Conservation (phyloP, 2,113 vertebrate species). For the Murina feae region DNA sequence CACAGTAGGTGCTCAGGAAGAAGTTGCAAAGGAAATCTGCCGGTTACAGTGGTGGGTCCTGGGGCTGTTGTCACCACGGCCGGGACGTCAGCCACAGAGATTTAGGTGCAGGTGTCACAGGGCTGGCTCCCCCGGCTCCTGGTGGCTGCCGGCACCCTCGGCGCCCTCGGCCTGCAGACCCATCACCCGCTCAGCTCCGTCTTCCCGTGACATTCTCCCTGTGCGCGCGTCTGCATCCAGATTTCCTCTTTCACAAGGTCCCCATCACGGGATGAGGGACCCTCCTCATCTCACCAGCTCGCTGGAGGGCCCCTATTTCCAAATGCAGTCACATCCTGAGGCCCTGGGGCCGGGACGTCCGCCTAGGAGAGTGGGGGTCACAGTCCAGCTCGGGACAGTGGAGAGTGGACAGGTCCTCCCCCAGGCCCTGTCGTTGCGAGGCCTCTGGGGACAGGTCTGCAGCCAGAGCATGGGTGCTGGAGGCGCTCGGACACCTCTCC, state of each 20-base stretch:
- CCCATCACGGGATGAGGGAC: rapidly evolving
- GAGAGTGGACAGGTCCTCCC: rapidly evolving
- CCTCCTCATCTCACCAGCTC: rapidly evolving
- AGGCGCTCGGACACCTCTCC: background rate
- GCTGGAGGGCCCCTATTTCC: background rate
- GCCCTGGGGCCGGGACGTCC: background rate
- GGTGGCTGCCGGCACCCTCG: background rate
- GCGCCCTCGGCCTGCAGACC: rapidly evolving
- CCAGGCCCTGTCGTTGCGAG: rapidly evolving
- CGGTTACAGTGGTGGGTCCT: rapidly evolving
- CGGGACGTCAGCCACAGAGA: rapidly evolving
- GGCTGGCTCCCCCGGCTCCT: rapidly evolving
- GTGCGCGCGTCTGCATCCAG: rapidly evolving
- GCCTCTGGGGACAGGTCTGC: background rate
- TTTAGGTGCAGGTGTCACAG: rapidly evolving
- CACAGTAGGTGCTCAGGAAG: rapidly evolving
- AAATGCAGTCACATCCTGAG: rapidly evolving
- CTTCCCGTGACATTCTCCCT: rapidly evolving
- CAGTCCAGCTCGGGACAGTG: rapidly evolving
- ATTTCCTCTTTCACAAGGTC: background rate
- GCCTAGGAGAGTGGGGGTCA: background rate
- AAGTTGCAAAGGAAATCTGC: rapidly evolving
- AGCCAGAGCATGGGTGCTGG: background rate
- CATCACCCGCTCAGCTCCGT: rapidly evolving
- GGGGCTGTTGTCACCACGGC: rapidly evolving